Evolutionary conservation across 2,888 invertebrate genomes (phyloP), one percentile per base, ranked within the genome.

Genomic region (Eretmocerus hayati): DNA sequence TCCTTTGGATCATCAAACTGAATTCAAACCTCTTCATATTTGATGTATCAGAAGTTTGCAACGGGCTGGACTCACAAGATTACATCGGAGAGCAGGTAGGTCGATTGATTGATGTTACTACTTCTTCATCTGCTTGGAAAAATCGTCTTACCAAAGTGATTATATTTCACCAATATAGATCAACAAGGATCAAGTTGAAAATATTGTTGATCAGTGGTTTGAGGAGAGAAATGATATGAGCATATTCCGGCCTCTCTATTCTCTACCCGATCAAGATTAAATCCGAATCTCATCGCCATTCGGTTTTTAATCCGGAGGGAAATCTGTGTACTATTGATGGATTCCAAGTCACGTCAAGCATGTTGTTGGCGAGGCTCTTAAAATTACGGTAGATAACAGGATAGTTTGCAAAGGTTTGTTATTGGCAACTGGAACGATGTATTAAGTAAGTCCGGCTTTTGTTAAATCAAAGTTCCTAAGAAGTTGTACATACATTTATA

Each of bases 161-260:
- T 33, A 36, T 18, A 18, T 18, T 23, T 23, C 31, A 31, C 33
- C 16, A 23, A 31, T 44, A 6, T 38, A 67, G 67, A 54, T 54
- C 9, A 52, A 52, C 33, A 42, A 45, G 3, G 53, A 61, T 9
- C 48, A 46, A 16, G 48, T 63, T 11, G 57, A 62, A 32, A 30
- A 49, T 20, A 50, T 61, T 42, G 35, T 65, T 4, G 48, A 58
- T 9, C 46, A 48, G 33, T 66, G 61, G 61, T 48, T 66, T 22
- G 23, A 42, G 19, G 56, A 56, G 37, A 60, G 54, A 46, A 55
- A 62, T n/a, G 57, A 61, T 31, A 55, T 59, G 48, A 62, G 59
- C 2, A 32, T 62, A 15, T 58, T 66, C 38, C 54, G 62, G 42
- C 60, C 60, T 2, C 45, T 66, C 41, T 49, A 59, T 36, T 48